Percentiles rank a stretch among this genome's conserved stretches.
Evolutionary conservation across 1,140 invertebrate species (phyloP).

Genomic region (Ips nitidus): DNA sequence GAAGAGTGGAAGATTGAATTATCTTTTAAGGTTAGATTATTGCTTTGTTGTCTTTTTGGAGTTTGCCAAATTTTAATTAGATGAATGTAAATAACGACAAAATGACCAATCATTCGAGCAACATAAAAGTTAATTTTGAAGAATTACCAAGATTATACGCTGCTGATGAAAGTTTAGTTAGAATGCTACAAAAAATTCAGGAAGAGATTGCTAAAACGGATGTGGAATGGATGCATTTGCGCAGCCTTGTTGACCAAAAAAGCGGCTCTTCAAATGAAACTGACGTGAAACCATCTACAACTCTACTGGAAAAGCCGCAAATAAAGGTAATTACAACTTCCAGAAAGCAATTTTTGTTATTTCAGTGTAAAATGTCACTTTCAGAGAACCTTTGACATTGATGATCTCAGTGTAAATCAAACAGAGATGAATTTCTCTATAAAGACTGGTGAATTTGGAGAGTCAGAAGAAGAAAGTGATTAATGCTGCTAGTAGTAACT

Average conservation of each 20-base stretch:
- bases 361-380: background rate
- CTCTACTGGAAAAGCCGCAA: background rate
- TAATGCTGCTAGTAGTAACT: too few relatives aligned
- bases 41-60: too few relatives aligned
- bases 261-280: background rate
- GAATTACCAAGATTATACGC: too few relatives aligned
- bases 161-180: constrained; percentile 24
- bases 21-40: too few relatives aligned
- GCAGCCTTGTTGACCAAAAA: constrained; percentile 5
- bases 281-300: background rate
- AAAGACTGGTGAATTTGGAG: background rate
- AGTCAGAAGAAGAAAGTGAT: too few relatives aligned
- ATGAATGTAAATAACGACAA: too few relatives aligned
- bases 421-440: background rate
- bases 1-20: too few relatives aligned
- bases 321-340: background rate
- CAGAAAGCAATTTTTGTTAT: background rate
- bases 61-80: too few relatives aligned
- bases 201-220: constrained; percentile 35
- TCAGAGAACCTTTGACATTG: background rate
- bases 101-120: too few relatives aligned
- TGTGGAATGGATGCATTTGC: constrained; percentile 35
- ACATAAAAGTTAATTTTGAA: too few relatives aligned
- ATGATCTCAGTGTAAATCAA: background rate
- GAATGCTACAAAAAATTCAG: constrained; percentile 34